A percentile compares a stretch with the other conserved stretches of the same genome.
Conservation (phyloP, 2,888 invertebrate genomes). For the Synergus laeviventris region DNA sequence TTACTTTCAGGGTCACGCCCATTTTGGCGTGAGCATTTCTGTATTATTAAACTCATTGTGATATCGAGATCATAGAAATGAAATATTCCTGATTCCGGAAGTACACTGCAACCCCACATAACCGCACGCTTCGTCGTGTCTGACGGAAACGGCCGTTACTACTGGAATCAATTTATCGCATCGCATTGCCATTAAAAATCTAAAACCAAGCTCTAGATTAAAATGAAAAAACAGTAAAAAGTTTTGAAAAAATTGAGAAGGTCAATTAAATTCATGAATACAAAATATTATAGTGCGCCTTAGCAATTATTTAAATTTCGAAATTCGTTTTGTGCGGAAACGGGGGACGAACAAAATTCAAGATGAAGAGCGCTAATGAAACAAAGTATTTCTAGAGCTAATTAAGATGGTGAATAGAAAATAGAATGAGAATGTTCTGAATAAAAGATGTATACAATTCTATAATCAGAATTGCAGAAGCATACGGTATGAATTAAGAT, state of each 20-base stretch:
- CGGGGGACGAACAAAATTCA: background rate
- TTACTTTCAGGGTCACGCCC: conserved; percentile 9
- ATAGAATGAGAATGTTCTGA: background rate
- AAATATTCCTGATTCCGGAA: conserved; percentile 32
- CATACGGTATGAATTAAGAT: background rate
- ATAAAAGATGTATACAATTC: background rate
- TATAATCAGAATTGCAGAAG: background rate
- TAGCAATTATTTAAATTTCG: no score
- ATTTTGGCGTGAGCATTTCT: conserved; percentile 11
- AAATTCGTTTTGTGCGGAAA: background rate
- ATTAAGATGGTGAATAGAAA: background rate
- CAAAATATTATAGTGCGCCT: no score
- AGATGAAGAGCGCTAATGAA: background rate
- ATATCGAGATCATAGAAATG: conserved; percentile 19
- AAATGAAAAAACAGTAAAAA: no score
- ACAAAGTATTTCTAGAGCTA: background rate
- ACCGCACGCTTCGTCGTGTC: conserved; percentile 15
- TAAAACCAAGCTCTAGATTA: background rate
- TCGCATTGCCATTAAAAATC: background rate
- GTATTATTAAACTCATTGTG: background rate
- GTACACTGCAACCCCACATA: background rate
- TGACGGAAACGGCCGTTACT: conserved; percentile 13
- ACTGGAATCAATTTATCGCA: conserved; percentile 17
- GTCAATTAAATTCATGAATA: background rate
- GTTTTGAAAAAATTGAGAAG: background rate